phyloP scores from a whole-genome alignment of 2,888 invertebrate species.

The Eumacrocentrus americanus region DNA sequence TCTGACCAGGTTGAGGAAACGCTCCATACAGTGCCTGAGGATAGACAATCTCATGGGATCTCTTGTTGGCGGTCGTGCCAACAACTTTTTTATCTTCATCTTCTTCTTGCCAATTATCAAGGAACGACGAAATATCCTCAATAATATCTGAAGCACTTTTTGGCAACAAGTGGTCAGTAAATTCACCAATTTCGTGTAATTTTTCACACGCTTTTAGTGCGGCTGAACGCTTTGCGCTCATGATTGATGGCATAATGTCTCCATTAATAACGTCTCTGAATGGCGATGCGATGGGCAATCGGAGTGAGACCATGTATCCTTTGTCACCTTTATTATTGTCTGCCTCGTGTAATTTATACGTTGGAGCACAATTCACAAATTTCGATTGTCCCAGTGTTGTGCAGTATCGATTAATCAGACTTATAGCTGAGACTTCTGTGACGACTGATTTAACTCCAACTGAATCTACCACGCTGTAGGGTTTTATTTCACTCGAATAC shows the following conservation, averaged over 20 bases:
- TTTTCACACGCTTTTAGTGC: slow-evolving; percentile 77
- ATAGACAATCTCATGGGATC: slow-evolving; percentile 51
- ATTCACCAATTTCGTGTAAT: slow-evolving; percentile 75
- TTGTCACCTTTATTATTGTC: neutral
- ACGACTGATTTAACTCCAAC: slow-evolving; percentile 53
- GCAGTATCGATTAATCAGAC: slow-evolving; percentile 82
- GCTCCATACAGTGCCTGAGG: slow-evolving; percentile 59
- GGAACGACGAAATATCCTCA: slow-evolving; percentile 64
- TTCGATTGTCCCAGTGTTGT: slow-evolving; percentile 67
- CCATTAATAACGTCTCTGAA: slow-evolving; percentile 76
- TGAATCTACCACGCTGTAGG: slow-evolving; percentile 60
- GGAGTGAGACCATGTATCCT: slow-evolving; percentile 64
- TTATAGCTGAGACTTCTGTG: slow-evolving; percentile 68
- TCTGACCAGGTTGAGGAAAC: slow-evolving; percentile 52
- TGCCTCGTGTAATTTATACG: slow-evolving; percentile 26
- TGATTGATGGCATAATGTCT: slow-evolving; percentile 64
- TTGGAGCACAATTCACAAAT: slow-evolving; percentile 43
- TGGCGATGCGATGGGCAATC: slow-evolving; percentile 80
- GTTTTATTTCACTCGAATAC: slow-evolving; percentile 65
- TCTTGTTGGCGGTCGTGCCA: slow-evolving; percentile 46
- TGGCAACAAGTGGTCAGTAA: slow-evolving; percentile 74
- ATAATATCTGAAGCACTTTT: slow-evolving; percentile 39
- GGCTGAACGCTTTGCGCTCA: slow-evolving; percentile 80
- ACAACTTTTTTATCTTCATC: slow-evolving; percentile 20
- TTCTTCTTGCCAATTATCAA: slow-evolving; percentile 69